Base-by-base conservation (phyloP, 2,797 vertebrate species). In the Chelidonichthys spinosus region DNA sequence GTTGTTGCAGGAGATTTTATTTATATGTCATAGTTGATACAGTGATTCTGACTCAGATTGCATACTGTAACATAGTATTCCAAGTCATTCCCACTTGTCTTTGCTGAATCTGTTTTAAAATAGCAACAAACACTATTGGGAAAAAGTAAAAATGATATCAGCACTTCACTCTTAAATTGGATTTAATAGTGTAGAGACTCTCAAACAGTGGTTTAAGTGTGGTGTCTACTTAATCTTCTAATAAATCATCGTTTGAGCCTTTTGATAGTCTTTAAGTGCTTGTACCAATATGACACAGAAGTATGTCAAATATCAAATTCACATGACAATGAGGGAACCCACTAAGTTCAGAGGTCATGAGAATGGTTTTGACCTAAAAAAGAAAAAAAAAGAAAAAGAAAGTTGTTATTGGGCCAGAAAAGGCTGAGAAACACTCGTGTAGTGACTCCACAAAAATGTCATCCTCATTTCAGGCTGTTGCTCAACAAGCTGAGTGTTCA, bases 321-420 rank as follows among this genome's bases (percentile, higher is more conserved):
- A 73, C 35, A 63, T 50, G 36, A 63, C 36, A 63, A 11, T 63
- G 17, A 63, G 32, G 32, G 18, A 46, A 18, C 52, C 46, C 10
- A 4, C 33, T 18, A 15, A 13, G 39, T 43, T 73, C 13, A 55
- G 63, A 76, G 74, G 71, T 72, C 81, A 77, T 87, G 84, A 72
- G 81, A 89, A 89, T 43, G 58, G 0, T 9, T 49, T 32, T 54
- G 77, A 49, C 62, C 72, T 52, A 10, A 60, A 53, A 59, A 58
- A 17, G 0, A 25, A 2, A 1, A 33, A 25, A 59, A 58, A 17
- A 1, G n/a, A 2, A 1, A 33, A 25, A 25, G 25, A 25, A 25
- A 25, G 25, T 25, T 50, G 52, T 35, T 53, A 49, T 44, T 7
- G 7, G n/a, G 40, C 53, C 71, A 61, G 35, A 71, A 55, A 63